These are phyloP conservation scores for Pyrgus malvae DNA, from an alignment of 2,888 invertebrate species.

Conservation along the genomic window DNA sequence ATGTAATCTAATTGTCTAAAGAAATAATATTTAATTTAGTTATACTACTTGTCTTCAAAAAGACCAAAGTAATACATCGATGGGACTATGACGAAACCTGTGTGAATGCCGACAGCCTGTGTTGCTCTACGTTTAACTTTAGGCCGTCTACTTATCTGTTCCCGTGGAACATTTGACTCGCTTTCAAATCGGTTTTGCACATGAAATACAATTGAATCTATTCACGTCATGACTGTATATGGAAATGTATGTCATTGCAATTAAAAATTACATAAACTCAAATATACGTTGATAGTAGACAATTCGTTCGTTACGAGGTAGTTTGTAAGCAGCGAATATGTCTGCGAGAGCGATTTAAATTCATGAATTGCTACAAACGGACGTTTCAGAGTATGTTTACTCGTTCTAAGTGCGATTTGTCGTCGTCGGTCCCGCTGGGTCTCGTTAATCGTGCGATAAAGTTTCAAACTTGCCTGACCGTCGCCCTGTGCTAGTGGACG, in stretches of 20 bases:
- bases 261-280: background rate
- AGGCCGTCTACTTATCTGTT: too few relatives aligned
- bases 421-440: conserved; percentile 7
- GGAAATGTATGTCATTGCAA: background rate
- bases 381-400: conserved; percentile 3
- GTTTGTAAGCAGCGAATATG: background rate
- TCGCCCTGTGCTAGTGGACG: conserved; percentile 2
- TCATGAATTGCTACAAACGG: conserved; percentile 14
- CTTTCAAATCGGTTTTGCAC: conserved; percentile 7
- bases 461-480: conserved; percentile 14
- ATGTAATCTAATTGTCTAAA: too few relatives aligned
- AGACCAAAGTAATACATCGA: too few relatives aligned
- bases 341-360: conserved; percentile 10
- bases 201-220: background rate
- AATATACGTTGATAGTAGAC: background rate
- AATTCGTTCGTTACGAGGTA: background rate
- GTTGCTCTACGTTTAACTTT: too few relatives aligned
- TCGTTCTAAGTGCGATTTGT: conserved; percentile 18
- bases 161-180: too few relatives aligned
- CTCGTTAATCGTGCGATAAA: conserved; percentile 14
- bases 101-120: too few relatives aligned
- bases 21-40: too few relatives aligned
- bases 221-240: background rate
- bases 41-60: too few relatives aligned
- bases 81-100: too few relatives aligned